Percentiles rank a stretch among this genome's conserved stretches.
phyloP scores from a whole-genome alignment of 2,888 invertebrate genomes.

The Craniophora ligustri region DNA sequence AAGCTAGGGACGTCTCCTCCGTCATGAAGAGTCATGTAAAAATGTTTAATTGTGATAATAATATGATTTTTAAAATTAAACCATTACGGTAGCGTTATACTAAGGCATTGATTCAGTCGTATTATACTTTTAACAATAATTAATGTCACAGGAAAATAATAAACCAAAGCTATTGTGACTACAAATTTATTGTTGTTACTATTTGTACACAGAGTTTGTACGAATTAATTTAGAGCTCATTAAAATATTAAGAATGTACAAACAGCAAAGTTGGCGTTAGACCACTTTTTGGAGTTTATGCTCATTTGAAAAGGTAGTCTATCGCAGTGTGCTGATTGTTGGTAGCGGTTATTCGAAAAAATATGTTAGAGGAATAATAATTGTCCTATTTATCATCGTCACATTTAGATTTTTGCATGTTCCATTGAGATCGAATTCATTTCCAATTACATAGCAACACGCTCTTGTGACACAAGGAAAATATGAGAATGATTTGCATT shows the following conservation, averaged over 20 bases:
- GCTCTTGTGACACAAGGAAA: background rate
- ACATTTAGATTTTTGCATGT: constrained; percentile 16
- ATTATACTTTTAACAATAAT: constrained; percentile 36
- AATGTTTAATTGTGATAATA: constrained; percentile 56
- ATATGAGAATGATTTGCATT: background rate
- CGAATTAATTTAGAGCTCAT: constrained; percentile 12
- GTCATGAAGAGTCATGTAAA: constrained; percentile 24
- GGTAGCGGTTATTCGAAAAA: constrained; percentile 13
- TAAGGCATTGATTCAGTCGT: constrained; percentile 28
- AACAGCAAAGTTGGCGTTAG: too few relatives aligned
- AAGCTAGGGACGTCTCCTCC: constrained; percentile 54
- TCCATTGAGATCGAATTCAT: constrained; percentile 15
- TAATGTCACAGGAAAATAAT: constrained; percentile 17
- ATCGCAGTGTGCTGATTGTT: too few relatives aligned
- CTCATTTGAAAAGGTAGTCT: too few relatives aligned
- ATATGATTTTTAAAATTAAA: constrained; percentile 48
- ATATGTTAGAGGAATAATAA: constrained; percentile 3
- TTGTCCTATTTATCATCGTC: constrained; percentile 5
- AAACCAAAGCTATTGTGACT: constrained; percentile 45
- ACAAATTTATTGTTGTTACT: constrained; percentile 17
- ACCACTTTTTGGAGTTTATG: too few relatives aligned
- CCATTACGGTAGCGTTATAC: constrained; percentile 35
- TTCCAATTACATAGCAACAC: constrained; percentile 9
- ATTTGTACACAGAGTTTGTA: constrained; percentile 27
- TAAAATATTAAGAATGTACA: constrained; percentile 19